Percentiles rank a stretch among this genome's conserved stretches.
phyloP scores from a whole-genome alignment of 2,113 vertebrate species.

The Aramus guarauna region DNA sequence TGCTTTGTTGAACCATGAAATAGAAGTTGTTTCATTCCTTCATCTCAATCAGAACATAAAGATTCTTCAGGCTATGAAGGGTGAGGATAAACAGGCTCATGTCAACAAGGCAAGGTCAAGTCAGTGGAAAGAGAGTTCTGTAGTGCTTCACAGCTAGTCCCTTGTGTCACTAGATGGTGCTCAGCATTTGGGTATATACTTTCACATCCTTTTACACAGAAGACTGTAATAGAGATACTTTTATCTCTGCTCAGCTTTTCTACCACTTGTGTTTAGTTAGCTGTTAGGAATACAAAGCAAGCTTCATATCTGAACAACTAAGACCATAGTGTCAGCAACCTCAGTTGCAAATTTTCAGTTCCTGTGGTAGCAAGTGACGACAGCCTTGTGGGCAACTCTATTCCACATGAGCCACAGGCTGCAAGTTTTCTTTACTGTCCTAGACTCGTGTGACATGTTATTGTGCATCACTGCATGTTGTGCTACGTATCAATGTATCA shows the following conservation, averaged over 20 bases:
- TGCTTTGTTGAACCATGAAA: background rate
- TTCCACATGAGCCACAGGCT: background rate
- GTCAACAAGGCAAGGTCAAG: background rate
- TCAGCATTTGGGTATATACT: background rate
- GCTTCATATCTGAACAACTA: background rate
- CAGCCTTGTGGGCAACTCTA: background rate
- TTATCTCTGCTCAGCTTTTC: background rate
- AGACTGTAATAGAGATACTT: background rate
- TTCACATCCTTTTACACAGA: background rate
- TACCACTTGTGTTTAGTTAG: background rate
- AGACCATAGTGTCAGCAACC: background rate
- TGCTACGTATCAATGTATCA: background rate
- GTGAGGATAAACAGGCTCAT: background rate
- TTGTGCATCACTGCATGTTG: background rate
- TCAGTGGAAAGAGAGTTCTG: background rate
- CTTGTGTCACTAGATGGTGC: background rate
- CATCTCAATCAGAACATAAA: background rate
- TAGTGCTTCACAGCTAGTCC: background rate
- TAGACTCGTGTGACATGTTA: background rate
- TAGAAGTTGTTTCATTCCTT: background rate
- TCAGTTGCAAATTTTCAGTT: background rate
- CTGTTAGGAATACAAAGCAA: background rate
- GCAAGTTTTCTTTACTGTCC: background rate
- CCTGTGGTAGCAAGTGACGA: background rate
- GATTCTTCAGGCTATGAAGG: background rate